Evolutionary conservation across 2,797 vertebrate species (phyloP), one percentile per base, ranked within the genome.

Genomic region (Aythya fuligula): DNA sequence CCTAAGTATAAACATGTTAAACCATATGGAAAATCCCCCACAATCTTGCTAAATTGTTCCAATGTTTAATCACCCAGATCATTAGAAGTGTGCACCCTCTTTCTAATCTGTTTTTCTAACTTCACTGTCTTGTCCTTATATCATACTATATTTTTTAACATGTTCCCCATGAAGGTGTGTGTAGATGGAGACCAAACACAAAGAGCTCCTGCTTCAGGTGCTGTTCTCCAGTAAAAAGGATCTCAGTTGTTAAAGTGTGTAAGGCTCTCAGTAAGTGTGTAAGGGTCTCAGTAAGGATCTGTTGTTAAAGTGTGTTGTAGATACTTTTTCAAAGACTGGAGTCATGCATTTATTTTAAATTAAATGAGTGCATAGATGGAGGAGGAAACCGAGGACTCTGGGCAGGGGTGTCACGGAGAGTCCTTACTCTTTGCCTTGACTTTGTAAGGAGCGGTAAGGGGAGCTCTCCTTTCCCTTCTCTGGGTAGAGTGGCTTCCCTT

Each of bases 1-100:
- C 36, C 66, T 58, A 73, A 95, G 93, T 67, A 77, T 64, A 93
- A 93, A 95, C 47, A 87, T 57, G 74, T 90, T 82, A 76, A 93
- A 85, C 86, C 84, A 77, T 90, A 87, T 79, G 88, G 90, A 89
- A 95, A 89, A 94, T 85, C 88, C 1, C 0, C 74, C 77, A 67
- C 43, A 43, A 6, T 87, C 80, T 79, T 60, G 67, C 69, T 83
- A 72, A 96, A 71, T 76, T 53, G 38, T 85, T 79, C 81, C 84
- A 77, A 13, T 93, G 74, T 95, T 95, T 95, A 87, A 92, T 90
- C 89, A 87, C 43, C 36, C 75, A 62, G 58, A 73, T 82, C 34
- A 45, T 78, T 78, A 76, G 22, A 73, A 70, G 53, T 6, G 17
- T 70, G 43, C 53, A 49, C 47, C 15, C 25, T 73, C 60, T 84